phyloP scores from a whole-genome alignment of 2,113 vertebrate genomes.

The Dicerorhinus sumatrensis region DNA sequence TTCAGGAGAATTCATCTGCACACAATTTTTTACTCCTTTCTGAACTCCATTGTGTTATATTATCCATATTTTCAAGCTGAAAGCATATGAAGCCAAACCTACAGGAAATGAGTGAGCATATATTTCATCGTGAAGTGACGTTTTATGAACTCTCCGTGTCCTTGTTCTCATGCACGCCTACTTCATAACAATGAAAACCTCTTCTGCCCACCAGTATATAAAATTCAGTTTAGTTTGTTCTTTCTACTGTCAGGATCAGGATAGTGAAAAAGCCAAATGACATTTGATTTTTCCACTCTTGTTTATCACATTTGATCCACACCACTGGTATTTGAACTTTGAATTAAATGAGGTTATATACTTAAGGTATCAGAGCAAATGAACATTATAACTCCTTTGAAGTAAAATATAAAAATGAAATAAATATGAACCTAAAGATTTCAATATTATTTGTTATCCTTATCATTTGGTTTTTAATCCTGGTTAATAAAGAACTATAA shows the following conservation, averaged over 20 bases:
- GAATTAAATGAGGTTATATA: constrained; percentile 73
- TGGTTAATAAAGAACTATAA: not conserved
- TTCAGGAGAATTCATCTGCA: not conserved
- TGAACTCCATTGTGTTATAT: not conserved
- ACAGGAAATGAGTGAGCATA: constrained; percentile 40
- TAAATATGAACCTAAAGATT: not conserved
- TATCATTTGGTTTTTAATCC: constrained; percentile 41
- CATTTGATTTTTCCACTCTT: constrained; percentile 77
- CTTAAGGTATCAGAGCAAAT: constrained; percentile 14
- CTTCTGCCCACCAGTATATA: constrained; percentile 19
- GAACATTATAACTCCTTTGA: constrained; percentile 23
- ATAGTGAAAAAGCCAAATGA: constrained; percentile 76
- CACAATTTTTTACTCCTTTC: not conserved
- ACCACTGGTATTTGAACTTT: constrained; percentile 76
- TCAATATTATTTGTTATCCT: constrained; percentile 18
- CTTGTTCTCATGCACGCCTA: constrained; percentile 58
- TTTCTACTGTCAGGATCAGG: constrained; percentile 57
- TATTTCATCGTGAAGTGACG: constrained; percentile 70
- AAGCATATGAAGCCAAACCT: constrained; percentile 38
- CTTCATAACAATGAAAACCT: constrained; percentile 71
- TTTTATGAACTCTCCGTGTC: constrained; percentile 74
- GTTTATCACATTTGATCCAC: constrained; percentile 78
- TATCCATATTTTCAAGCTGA: constrained; percentile 44
- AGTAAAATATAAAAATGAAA: constrained; percentile 32
- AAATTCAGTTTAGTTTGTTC: constrained; percentile 71